Evolutionary conservation across 2,113 vertebrate species (phyloP).

Genomic region (Catharus minimus): DNA sequence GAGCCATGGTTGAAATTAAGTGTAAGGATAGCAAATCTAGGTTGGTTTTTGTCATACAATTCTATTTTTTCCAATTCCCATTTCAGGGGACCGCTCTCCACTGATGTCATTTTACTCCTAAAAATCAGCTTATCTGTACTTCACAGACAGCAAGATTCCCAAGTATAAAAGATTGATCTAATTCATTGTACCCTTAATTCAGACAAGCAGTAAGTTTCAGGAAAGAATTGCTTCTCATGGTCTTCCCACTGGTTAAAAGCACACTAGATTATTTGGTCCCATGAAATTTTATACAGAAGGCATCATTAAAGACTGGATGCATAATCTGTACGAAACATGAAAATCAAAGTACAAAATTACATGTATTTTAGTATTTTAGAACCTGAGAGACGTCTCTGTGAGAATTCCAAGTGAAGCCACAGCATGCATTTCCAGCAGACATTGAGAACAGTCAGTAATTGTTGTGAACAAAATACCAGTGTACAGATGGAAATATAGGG

Average conservation of each 20-base stretch:
- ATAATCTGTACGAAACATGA: background rate
- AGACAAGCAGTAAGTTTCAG: background rate
- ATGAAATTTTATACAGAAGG: background rate
- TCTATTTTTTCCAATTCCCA: background rate
- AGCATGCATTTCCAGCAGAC: background rate
- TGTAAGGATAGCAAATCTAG: background rate
- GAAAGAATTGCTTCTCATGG: background rate
- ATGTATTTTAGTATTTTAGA: background rate
- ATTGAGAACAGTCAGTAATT: background rate
- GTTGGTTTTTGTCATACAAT: background rate
- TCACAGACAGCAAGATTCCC: background rate
- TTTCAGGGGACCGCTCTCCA: background rate
- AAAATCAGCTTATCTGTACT: background rate
- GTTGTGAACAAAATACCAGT: background rate
- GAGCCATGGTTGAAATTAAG: no score
- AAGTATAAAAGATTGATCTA: background rate
- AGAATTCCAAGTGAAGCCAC: background rate
- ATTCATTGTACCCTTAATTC: background rate
- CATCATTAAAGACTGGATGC: background rate
- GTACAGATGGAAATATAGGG: background rate
- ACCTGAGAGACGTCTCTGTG: background rate
- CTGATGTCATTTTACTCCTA: background rate
- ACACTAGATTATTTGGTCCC: background rate
- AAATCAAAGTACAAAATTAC: background rate
- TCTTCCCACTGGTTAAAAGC: background rate